Evolutionary conservation across 2,113 vertebrate genomes (phyloP), one percentile per base, ranked within the genome.

Genomic region (Rhinopomastus cyanomelas): DNA sequence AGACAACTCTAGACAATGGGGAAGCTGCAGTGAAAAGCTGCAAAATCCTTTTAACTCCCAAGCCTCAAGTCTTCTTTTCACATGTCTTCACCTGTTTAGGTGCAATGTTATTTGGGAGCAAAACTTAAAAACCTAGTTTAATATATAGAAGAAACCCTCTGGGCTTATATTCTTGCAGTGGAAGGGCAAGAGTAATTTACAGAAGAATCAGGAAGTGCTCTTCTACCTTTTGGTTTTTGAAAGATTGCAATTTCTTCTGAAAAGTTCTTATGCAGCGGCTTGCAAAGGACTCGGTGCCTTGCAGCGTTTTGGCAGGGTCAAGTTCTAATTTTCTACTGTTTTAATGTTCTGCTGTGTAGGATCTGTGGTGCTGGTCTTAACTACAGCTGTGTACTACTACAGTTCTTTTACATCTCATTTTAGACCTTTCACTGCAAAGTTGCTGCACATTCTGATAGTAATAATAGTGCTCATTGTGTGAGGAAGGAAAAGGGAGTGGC

Each of bases 141-240:
- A 39, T 46, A 57, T 18, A 3, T 10, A 44, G 26, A 11, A 44
- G 46, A 34, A 48, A 32, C 0, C 3, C 22, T 1, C 1, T 29
- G 52, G 3, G 11, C 88, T 88, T 86, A 14, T 81, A 44, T 74
- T 72, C 16, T 48, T 75, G 21, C 18, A 46, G 44, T 57, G 20
- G 12, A 75, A 78, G 20, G n/a, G 29, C 7, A 32, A 52, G 62
- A 81, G 55, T 75, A 0, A 16, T 67, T 78, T 86, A 48, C 11
- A 14, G 20, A 84, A 87, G 37, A 36, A 49, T 22, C 36, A 26
- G 19, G 66, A 64, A 75, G 17, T 4, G 1, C 21, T 26, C 15
- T 64, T 82, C 48, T 61, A 15, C 26, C 29, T 75, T 72, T 72
- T 81, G 3, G 18, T 88, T 81, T 29, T 56, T 79, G 12, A 15